A percentile compares a stretch with the other conserved stretches of the same genome.
Evolutionary conservation across 2,888 invertebrate genomes (phyloP).

Genomic region (Drosophila helvetica): DNA sequence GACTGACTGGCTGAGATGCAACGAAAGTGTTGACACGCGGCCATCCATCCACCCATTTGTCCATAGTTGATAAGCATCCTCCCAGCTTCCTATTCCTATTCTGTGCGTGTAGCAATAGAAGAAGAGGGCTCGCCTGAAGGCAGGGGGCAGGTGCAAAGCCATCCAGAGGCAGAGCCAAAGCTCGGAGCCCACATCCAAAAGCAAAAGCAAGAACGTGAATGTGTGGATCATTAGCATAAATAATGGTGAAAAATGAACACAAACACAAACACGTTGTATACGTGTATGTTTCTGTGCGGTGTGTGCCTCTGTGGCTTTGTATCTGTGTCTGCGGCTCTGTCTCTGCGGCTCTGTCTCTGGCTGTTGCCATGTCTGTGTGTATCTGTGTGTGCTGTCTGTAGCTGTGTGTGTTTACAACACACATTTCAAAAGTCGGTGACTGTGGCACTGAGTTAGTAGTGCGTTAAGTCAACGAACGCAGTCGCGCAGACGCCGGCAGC

Average conservation of each 20-base stretch:
- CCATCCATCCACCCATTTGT: too few relatives aligned
- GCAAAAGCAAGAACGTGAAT: constrained; percentile 50
- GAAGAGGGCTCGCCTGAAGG: too few relatives aligned
- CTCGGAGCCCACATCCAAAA: not conserved
- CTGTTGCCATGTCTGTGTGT: not conserved
- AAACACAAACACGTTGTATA: constrained; percentile 11
- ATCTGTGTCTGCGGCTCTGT: constrained; percentile 8
- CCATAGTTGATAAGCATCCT: too few relatives aligned
- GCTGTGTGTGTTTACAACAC: constrained; percentile 71
- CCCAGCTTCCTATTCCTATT: too few relatives aligned
- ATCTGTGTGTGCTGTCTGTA: constrained; percentile 15
- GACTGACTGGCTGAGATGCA: constrained; percentile 10
- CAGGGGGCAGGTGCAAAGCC: too few relatives aligned
- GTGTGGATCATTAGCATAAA: constrained; percentile 70
- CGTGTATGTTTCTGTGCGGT: constrained; percentile 11
- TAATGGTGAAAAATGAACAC: constrained; percentile 62
- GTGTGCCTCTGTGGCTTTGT: constrained; percentile 8
- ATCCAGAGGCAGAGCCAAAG: constrained; percentile 40
- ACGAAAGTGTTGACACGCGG: constrained; percentile 13
- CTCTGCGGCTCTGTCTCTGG: constrained; percentile 8
- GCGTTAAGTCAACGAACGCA: constrained; percentile 82
- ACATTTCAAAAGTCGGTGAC: constrained; percentile 82
- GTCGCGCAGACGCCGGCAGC: constrained; percentile 67
- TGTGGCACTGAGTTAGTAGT: constrained; percentile 84
- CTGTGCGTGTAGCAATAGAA: too few relatives aligned